phyloP scores from a whole-genome alignment of 2,797 vertebrate genomes.

The Squalus acanthias region DNA sequence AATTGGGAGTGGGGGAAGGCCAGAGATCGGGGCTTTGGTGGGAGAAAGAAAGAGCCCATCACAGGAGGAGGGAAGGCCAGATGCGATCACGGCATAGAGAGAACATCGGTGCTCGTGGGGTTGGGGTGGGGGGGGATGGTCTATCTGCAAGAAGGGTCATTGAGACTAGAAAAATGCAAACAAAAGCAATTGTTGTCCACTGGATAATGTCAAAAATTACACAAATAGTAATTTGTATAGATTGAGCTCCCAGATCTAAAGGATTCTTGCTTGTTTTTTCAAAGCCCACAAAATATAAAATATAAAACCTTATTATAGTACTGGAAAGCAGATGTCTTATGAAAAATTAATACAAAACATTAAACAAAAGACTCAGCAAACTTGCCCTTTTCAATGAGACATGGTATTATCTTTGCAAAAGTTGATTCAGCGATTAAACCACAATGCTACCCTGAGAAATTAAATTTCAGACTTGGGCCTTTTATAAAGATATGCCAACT shows the following conservation, averaged over 20 bases:
- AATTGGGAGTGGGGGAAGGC: no score
- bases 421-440: neutral
- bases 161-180: neutral
- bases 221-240: neutral
- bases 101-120: no score
- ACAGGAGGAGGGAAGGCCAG: no score
- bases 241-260: neutral
- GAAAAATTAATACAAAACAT: neutral
- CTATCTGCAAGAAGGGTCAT: neutral
- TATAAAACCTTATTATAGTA: neutral
- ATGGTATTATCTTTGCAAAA: neutral
- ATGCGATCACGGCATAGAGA: no score
- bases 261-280: neutral
- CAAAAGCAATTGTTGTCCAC: neutral
- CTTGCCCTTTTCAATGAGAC: neutral
- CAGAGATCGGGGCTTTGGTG: no score
- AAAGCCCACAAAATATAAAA: neutral
- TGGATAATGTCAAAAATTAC: neutral
- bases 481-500: neutral
- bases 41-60: no score
- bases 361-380: neutral
- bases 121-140: no score
- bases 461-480: neutral
- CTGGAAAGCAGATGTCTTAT: neutral
- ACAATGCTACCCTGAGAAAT: neutral